Evolutionary conservation across 2,113 vertebrate species (phyloP).

Genomic region (Zosterops borbonicus): DNA sequence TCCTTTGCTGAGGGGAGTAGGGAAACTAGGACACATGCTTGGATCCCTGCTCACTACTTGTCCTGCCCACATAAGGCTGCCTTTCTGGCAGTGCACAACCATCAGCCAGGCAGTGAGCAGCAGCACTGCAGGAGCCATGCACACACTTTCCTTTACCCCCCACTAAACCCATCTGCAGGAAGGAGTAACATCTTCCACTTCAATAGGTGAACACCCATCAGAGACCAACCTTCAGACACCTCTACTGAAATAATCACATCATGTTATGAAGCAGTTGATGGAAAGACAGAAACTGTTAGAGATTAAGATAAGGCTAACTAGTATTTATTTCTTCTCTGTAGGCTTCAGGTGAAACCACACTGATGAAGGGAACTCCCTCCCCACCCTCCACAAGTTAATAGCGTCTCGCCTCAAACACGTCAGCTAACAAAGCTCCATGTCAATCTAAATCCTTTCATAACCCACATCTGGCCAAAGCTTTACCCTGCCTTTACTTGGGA

Average conservation of each 20-base stretch:
- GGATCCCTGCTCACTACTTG: neutral
- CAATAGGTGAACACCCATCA: neutral
- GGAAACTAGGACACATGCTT: neutral
- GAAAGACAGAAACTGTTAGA: neutral
- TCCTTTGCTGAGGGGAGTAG: neutral
- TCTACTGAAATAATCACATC: neutral
- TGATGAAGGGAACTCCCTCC: slow-evolving; percentile 21
- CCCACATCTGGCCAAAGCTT: neutral
- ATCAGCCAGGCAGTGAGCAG: neutral
- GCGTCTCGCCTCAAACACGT: neutral
- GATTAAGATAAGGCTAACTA: neutral
- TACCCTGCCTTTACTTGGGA: neutral
- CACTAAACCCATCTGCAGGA: neutral
- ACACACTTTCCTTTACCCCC: accelerated
- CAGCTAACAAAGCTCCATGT: neutral
- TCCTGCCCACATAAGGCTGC: accelerated
- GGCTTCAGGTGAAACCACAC: neutral
- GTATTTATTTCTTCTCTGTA: neutral
- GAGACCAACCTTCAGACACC: neutral
- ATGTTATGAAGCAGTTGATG: neutral
- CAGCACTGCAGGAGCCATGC: accelerated
- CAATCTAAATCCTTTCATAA: slow-evolving; percentile 1
- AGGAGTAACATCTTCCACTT: neutral
- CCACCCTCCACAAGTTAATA: neutral
- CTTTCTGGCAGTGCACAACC: neutral